A percentile compares a stretch with the other conserved stretches of the same genome.
Conservation (phyloP, 2,113 vertebrate genomes). For the Chaetorhynchus papuensis region DNA sequence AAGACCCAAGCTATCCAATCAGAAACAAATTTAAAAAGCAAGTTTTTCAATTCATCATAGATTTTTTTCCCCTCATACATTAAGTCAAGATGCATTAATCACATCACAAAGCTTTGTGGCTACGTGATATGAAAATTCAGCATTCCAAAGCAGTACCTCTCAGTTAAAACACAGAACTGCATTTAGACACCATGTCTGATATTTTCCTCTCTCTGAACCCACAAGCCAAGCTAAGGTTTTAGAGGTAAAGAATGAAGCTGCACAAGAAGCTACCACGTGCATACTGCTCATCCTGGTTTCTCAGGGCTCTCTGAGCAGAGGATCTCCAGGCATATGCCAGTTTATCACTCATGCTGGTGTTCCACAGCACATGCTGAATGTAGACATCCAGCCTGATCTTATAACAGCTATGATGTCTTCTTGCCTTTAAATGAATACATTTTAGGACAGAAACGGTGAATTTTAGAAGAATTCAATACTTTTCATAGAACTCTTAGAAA, state of each 20-base stretch:
- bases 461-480: neutral
- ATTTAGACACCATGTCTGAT: neutral
- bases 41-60: neutral
- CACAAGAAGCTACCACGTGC: neutral
- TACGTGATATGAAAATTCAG: neutral
- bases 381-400: neutral
- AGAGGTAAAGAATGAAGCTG: neutral
- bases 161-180: neutral
- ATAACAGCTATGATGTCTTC: neutral
- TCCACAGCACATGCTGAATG: neutral
- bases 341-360: neutral
- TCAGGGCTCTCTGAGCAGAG: neutral
- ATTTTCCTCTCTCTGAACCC: neutral
- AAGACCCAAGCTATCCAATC: neutral
- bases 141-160: neutral
- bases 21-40: neutral
- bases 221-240: neutral
- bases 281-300: accelerated
- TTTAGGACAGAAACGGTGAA: neutral
- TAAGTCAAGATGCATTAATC: neutral
- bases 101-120: neutral
- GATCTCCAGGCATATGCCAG: neutral
- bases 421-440: neutral
- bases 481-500: neutral
- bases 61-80: neutral